Percentiles rank a stretch among this genome's conserved stretches.
Conservation (phyloP, 2,888 invertebrate genomes). For the Coenonympha arcania region DNA sequence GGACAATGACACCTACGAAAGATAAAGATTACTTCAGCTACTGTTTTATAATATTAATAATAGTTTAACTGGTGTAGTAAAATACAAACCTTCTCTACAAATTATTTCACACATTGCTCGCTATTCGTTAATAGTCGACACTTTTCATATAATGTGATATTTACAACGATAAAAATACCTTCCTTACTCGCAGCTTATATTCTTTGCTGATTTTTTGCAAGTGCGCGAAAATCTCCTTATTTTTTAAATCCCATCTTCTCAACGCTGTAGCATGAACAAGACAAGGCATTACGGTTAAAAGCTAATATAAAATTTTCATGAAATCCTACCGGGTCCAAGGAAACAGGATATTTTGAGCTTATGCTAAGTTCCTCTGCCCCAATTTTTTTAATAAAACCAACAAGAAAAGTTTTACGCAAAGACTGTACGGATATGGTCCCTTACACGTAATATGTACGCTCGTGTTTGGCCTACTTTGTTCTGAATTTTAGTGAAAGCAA, state of each 20-base stretch:
- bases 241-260: slow-evolving; percentile 6
- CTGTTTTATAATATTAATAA: no score
- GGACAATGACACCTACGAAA: no score
- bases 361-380: slow-evolving; percentile 9
- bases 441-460: not conserved
- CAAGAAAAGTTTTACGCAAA: slow-evolving; percentile 3
- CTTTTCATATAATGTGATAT: no score
- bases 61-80: no score
- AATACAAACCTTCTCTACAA: no score
- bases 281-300: slow-evolving; percentile 14
- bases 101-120: no score
- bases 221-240: slow-evolving; percentile 1
- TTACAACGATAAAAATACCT: not conserved
- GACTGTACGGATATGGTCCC: not conserved
- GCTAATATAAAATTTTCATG: slow-evolving; percentile 17
- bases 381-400: slow-evolving; percentile 8
- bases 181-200: not conserved
- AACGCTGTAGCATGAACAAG: slow-evolving; percentile 8
- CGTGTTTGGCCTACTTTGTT: not conserved
- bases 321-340: slow-evolving; percentile 12
- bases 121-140: no score
- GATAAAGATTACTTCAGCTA: no score
- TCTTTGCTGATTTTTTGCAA: not conserved
- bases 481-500: not conserved
- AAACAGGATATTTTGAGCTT: slow-evolving; percentile 14